Evolutionary conservation across 2,113 vertebrate species (phyloP), one percentile per base, ranked within the genome.

Genomic region (Gallinago paraguaiae): DNA sequence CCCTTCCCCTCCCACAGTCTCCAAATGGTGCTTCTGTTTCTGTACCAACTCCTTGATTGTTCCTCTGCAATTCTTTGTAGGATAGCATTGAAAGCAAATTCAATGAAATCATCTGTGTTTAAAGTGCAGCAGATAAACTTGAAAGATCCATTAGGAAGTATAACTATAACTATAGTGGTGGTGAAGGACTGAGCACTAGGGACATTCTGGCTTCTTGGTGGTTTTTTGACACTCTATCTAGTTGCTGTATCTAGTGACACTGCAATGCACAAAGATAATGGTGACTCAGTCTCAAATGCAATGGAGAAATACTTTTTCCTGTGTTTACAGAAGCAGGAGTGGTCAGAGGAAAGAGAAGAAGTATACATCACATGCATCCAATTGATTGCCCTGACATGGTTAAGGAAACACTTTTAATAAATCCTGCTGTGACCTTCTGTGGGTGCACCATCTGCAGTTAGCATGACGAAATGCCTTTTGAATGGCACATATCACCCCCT

Each of bases 211-310:
- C 5, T 75, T 82, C n/a, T 71, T 54, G 10, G 3, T 71, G 12
- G 5, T 50, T 12, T 41, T 80, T 70, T 60, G 20, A n/a, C 48
- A 57, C 46, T 46, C 13, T 41, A 1, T 16, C 5, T 54, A 17
- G 2, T 5, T 28, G 8, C 7, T 51, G 2, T 39, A 43, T 15
- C 6, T 30, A 23, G 12, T 23, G 33, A 37, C 27, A 48, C 10
- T 45, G 25, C 15, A 57, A 43, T 0, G 0, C 22, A n/a, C 11
- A 27, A 37, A 39, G 37, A 18, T 9, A 13, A 27, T 13, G 14
- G 3, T 33, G 8, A 89, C 13, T 45, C 24, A 25, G 5, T 7
- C 31, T 68, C 61, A 91, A 84, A 87, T 24, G 20, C 37, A 57
- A 6, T 3, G 15, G 7, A 56, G 22, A 60, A 64, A 4, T 61